Evolutionary conservation across 2,888 invertebrate species (phyloP), one percentile per base, ranked within the genome.

Genomic region (Clitarchus hookeri): DNA sequence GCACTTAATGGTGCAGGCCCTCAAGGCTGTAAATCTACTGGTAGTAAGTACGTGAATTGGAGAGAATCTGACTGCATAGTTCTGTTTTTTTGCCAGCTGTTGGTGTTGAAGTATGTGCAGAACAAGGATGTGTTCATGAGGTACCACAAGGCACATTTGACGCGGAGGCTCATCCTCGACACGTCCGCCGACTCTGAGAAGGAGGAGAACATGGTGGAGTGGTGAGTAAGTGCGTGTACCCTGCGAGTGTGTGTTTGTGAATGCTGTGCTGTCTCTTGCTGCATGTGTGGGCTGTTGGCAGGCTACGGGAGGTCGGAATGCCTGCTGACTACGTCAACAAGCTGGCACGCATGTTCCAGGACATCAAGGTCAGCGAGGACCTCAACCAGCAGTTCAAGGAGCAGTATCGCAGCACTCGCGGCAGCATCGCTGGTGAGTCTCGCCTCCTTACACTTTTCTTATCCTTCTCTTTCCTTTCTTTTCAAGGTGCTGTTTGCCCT

Each of bases 111-210:
- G 92, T 99, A 99, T 92, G 98, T 99, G 89, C 97, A 98, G 91
- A 99, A 99, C 92, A 99, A 99, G 92, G 99, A 99, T 93, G 99
- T 99, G 48, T 99, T 99, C 92, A 99, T 99, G 99, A 94, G 99
- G 89, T 99, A 98, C 92, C 99, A 99, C 92, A 99, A 99, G 92
- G 98, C 98, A 84, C 99, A 99, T 93, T 93, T 99, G 88, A 99
- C 99, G 12, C 93, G 99, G 90, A 94, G 98, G 88, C 94, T 99
- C 88, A 99, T 99, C 91, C 94, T 99, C 89, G 99, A 99, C 91
- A 98, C 98, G 26, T 98, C 98, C 90, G 98, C 99, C 0, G 99
- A 99, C 92, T 98, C 98, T 89, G 99, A 99, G 91, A 99, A 99
- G 90, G 99, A 99, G 92, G 99, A 99, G 92, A 98, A 98, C 91